phyloP scores from a whole-genome alignment of 2,888 invertebrate genomes.

The Lissocephala sabroskyi region DNA sequence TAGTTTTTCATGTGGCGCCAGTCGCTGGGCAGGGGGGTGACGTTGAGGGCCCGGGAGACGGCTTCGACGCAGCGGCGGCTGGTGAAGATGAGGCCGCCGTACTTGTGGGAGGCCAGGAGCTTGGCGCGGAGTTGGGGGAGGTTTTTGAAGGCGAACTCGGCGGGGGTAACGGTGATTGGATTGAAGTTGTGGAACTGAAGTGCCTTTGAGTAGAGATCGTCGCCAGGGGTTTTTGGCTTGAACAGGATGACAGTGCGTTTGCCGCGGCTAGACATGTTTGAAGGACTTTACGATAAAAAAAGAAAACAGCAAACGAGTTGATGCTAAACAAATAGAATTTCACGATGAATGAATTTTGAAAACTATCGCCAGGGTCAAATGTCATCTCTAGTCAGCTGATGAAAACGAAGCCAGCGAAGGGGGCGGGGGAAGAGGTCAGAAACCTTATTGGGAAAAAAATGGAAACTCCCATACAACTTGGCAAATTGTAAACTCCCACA shows the following conservation, averaged over 20 bases:
- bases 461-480: too few species aligned
- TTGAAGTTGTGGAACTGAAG: slow-evolving; percentile 11
- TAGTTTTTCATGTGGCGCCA: slow-evolving; percentile 23
- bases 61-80: slow-evolving; percentile 20
- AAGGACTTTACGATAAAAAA: too few species aligned
- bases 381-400: slow-evolving; percentile 45
- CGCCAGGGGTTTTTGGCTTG: slow-evolving; percentile 7
- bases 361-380: slow-evolving; percentile 20
- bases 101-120: slow-evolving; percentile 15
- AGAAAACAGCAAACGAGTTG: too few species aligned
- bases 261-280: not conserved
- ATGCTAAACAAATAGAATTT: too few species aligned
- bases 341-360: slow-evolving; percentile 9
- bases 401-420: slow-evolving; percentile 17
- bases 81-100: slow-evolving; percentile 21
- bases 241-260: slow-evolving; percentile 15
- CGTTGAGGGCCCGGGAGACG: slow-evolving; percentile 12
- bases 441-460: slow-evolving; percentile 51
- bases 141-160: slow-evolving; percentile 9
- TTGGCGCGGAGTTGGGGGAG: slow-evolving; percentile 10
- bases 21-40: slow-evolving; percentile 11
- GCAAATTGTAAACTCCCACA: too few species aligned
- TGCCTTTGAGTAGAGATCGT: slow-evolving; percentile 8
- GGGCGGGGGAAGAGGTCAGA: slow-evolving; percentile 41
- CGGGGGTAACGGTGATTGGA: slow-evolving; percentile 5